Evolutionary conservation across 1,140 invertebrate species (phyloP), one percentile per base, ranked within the genome.

Genomic region (Diorhabda carinulata): DNA sequence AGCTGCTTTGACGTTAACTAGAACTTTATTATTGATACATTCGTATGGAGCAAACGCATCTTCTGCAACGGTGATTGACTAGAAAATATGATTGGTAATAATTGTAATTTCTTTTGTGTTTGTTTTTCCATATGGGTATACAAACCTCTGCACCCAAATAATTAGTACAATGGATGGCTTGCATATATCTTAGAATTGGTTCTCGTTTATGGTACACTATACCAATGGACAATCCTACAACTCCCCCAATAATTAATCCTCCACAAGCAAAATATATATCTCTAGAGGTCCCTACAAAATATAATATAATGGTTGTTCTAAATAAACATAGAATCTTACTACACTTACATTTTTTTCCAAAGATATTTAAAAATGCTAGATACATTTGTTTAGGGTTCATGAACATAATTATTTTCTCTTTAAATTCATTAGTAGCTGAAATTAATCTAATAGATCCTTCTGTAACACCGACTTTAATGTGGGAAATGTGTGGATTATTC

Each of bases 1-100:
- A 5, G 85, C 84, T 45, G 88, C 87, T 77, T 86, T 86, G 2
- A 91, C 89, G 83, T 88, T 86, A 58, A 91, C 83, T 61, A 91
- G 73, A 62, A 91, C 77, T 73, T 90, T 85, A 71, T 89, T 84
- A 2, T 86, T 82, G n/a, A 76, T 79, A 71, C 83, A 80, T 56
- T 87, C 83, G 43, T 76, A 80, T 47, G 87, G 88, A 66, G 86
- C 83, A 70, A 84, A 81, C 5, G 84, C 81, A 75, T 88, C 86
- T 66, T 89, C 87, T 65, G 86, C 78, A 60, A 86, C 73, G 42
- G 82, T 78, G 43, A 86, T 82, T 62, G 84, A 83, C 87, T 88
- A 72, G 64, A 71, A 76, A 70, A 57, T 57, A 70, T 43, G 64
- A 64, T 71, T 70, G 25, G 25, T 25, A 25, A 25, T 25, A 25